These are phyloP conservation scores for Chorisops tibialis DNA, from an alignment of 2,888 invertebrate species.

Conservation along the genomic window DNA sequence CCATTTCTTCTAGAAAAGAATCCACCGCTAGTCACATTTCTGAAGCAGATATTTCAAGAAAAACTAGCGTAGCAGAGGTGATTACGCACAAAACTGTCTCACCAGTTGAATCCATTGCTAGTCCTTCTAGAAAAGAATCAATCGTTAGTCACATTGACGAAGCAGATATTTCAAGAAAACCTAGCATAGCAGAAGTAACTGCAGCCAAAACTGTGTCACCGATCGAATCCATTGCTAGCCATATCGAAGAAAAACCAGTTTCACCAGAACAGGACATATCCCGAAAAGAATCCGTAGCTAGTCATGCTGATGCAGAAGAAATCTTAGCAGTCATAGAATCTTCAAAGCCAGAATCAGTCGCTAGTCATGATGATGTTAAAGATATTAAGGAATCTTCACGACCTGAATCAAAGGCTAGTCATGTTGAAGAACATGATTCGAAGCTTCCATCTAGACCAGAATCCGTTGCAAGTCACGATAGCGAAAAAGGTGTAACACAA, in stretches of 20 bases:
- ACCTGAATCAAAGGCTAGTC: neutral
- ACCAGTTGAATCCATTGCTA: conserved; percentile 31
- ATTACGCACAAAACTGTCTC: conserved; percentile 10
- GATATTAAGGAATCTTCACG: conserved; percentile 3
- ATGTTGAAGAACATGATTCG: conserved; percentile 35
- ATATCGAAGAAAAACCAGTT: conserved; percentile 3
- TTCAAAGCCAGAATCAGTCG: conserved; percentile 33
- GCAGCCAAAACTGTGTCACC: neutral
- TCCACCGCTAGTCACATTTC: conserved; percentile 14
- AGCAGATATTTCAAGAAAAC: conserved; percentile 37
- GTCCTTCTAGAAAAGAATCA: conserved; percentile 37
- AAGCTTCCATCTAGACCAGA: conserved; percentile 35
- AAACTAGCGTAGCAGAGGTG: conserved; percentile 47
- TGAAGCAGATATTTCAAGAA: conserved; percentile 32
- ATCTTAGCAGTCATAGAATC: conserved; percentile 21
- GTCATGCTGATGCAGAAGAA: conserved; percentile 26
- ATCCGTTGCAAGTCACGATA: conserved; percentile 28
- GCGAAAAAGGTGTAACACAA: conserved; percentile 36
- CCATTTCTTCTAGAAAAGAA: conserved; percentile 20
- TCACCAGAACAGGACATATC: neutral
- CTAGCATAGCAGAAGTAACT: conserved; percentile 43
- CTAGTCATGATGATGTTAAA: conserved; percentile 6
- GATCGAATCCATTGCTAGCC: conserved; percentile 19
- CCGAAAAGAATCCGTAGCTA: conserved; percentile 27
- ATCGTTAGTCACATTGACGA: conserved; percentile 15